Conservation (phyloP, 35 echinoderm and acorn worm species). For the Apostichopus californicus region DNA sequence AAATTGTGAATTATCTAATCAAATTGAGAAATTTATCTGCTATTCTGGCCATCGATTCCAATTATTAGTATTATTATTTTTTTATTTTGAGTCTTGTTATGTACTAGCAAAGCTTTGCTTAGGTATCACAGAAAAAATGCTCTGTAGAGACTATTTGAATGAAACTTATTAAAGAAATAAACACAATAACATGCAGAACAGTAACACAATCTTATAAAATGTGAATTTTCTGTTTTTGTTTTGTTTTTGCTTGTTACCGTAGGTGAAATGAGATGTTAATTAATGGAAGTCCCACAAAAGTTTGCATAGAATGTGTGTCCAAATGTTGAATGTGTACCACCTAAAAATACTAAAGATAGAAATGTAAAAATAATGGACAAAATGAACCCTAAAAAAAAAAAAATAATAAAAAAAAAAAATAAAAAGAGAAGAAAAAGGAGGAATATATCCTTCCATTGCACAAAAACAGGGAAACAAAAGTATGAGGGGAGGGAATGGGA, state of each 20-base stretch:
- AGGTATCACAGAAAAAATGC: no score
- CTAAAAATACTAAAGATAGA: neutral
- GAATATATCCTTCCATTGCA: neutral
- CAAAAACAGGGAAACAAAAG: neutral
- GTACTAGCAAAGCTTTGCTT: no score
- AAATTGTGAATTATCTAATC: no score
- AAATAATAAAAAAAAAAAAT: neutral
- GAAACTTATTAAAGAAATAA: no score
- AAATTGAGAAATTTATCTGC: no score
- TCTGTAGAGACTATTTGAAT: no score
- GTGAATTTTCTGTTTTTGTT: no score
- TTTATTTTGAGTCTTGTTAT: no score
- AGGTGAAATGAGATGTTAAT: neutral
- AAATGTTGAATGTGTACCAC: neutral
- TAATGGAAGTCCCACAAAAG: neutral
- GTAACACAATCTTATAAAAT: no score
- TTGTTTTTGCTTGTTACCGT: neutral
- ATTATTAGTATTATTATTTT: no score
- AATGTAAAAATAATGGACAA: neutral
- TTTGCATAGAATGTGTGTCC: slow-evolving; percentile 25
- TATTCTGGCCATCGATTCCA: no score
- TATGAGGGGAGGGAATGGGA: neutral
- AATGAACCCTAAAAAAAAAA: neutral
- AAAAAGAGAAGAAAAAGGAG: neutral
- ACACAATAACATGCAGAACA: no score